phyloP scores from a whole-genome alignment of 2,113 vertebrate species.

The Channa maculata region DNA sequence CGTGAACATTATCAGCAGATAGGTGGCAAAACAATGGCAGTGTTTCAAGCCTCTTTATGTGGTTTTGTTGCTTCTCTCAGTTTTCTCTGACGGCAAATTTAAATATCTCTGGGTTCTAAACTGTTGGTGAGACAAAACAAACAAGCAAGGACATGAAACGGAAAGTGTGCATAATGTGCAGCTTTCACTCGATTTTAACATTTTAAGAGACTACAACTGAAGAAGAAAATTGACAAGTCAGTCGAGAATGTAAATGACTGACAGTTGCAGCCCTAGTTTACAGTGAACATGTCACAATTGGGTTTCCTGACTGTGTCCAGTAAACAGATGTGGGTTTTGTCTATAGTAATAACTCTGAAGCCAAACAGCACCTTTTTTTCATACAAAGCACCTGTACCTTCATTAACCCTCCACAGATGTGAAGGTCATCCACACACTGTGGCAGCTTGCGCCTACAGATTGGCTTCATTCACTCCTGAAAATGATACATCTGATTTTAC shows the following conservation, averaged over 20 bases:
- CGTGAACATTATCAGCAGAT: not conserved
- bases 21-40: not conserved
- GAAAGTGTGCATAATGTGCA: too few species aligned
- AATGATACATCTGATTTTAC: not conserved
- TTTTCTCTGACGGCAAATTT: not conserved
- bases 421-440: too few species aligned
- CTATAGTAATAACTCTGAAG: not conserved
- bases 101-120: not conserved
- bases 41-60: not conserved
- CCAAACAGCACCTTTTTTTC: too few species aligned
- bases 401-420: too few species aligned
- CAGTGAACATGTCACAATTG: not conserved
- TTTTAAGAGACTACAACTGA: not conserved
- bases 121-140: not conserved
- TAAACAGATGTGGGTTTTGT: conserved; percentile 22
- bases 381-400: too few species aligned
- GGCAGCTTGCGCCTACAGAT: not conserved
- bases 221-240: not conserved
- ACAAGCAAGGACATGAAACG: not conserved
- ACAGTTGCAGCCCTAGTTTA: too few species aligned
- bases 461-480: not conserved
- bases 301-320: conserved; percentile 1
- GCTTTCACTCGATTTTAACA: not conserved
- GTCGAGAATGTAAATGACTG: too few species aligned
- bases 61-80: not conserved